Evolutionary conservation across 1,140 invertebrate species (phyloP).

Genomic region (Lepeophtheirus salmonis): DNA sequence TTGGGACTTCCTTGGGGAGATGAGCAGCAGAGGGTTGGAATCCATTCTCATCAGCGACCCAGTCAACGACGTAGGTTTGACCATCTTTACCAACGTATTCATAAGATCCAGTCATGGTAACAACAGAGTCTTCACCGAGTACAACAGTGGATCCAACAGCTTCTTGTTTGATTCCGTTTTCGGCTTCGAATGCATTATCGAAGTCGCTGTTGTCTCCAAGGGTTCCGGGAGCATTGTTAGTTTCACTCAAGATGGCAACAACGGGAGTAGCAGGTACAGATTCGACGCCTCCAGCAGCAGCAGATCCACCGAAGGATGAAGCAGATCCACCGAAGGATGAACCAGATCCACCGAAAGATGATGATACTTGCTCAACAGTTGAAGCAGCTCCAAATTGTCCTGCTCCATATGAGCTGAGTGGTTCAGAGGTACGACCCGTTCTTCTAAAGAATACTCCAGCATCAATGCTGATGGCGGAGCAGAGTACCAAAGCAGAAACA

Average conservation of each 20-base stretch:
- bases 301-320: background rate
- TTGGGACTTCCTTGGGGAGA: slow-evolving; percentile 16
- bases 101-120: slow-evolving; percentile 19
- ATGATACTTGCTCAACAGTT: background rate
- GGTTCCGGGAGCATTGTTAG: background rate
- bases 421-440: background rate
- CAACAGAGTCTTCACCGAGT: background rate
- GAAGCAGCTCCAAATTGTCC: background rate
- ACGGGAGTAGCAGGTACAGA: background rate
- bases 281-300: no score
- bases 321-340: background rate
- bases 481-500: background rate
- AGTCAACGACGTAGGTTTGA: slow-evolving; percentile 22
- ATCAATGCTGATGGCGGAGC: background rate
- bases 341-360: background rate
- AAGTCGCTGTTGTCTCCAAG: slow-evolving; percentile 1
- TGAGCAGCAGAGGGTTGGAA: slow-evolving; percentile 38
- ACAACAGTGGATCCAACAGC: background rate
- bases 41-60: slow-evolving; percentile 43
- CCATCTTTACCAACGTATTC: slow-evolving; percentile 19
- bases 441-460: background rate
- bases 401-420: background rate
- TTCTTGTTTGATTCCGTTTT: slow-evolving; percentile 3
- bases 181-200: background rate
- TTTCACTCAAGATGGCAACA: background rate